phyloP scores from a whole-genome alignment of 1,140 invertebrate species.

The Pseudomyrmex gracilis region DNA sequence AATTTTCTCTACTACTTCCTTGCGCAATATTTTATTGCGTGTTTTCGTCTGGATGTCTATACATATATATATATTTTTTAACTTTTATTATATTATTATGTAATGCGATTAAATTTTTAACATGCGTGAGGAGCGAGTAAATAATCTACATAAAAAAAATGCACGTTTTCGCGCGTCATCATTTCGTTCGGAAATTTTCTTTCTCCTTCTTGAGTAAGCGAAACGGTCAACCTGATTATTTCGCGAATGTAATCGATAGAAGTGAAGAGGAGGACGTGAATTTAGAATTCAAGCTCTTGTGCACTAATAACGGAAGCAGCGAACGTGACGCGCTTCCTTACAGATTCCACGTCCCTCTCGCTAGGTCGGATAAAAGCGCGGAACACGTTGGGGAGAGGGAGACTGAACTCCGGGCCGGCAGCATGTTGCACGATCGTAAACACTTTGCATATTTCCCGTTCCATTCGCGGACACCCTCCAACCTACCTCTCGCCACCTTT shows the following conservation, averaged over 20 bases:
- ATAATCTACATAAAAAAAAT: not conserved
- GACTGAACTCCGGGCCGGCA: conserved; percentile 72
- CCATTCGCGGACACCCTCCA: conserved; percentile 69
- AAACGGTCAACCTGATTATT: conserved; percentile 48
- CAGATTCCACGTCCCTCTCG: conserved; percentile 50
- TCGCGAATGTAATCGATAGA: conserved; percentile 1
- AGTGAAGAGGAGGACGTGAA: conserved; percentile 34
- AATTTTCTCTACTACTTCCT: too few relatives aligned
- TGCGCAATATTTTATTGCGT: too few relatives aligned
- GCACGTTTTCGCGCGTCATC: not conserved
- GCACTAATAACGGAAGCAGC: conserved; percentile 68
- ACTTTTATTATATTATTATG: not conserved
- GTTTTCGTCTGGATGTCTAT: not conserved
- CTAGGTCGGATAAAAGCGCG: conserved; percentile 29
- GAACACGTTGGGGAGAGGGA: not conserved
- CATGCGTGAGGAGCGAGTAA: not conserved
- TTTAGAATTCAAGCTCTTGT: conserved; percentile 62
- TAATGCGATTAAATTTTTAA: not conserved
- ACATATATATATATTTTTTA: not conserved
- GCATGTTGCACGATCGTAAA: conserved; percentile 84
- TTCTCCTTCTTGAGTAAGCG: not conserved
- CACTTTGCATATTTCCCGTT: conserved; percentile 82
- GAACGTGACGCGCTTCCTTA: conserved; percentile 62
- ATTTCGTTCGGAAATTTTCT: conserved; percentile 62
- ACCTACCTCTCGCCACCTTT: conserved; percentile 66